Evolutionary conservation across 2,888 invertebrate species (phyloP).

Genomic region (Ormyrus rosae): DNA sequence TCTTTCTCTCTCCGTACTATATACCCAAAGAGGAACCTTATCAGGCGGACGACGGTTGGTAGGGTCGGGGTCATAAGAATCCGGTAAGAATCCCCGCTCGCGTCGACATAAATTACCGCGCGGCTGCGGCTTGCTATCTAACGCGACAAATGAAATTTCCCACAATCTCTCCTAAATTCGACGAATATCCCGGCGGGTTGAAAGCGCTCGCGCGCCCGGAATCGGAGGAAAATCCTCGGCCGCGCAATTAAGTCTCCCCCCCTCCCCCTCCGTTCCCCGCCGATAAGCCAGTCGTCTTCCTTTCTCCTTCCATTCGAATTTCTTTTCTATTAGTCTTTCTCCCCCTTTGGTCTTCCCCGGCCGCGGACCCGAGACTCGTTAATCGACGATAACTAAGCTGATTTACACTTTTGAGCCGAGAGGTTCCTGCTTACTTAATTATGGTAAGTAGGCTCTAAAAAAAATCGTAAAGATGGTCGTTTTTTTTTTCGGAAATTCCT

Average conservation of each 20-base stretch:
- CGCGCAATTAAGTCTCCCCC: slow-evolving; percentile 34
- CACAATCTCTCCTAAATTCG: slow-evolving; percentile 48
- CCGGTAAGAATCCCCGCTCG: slow-evolving; percentile 10
- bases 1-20: no score
- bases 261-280: background rate
- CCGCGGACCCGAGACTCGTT: background rate
- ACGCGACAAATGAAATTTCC: slow-evolving; percentile 53
- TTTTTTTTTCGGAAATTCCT: background rate
- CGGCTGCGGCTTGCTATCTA: slow-evolving; percentile 24
- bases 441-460: no score
- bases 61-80: slow-evolving; percentile 16
- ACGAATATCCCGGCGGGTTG: slow-evolving; percentile 19
- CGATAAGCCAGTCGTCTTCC: slow-evolving; percentile 23
- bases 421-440: no score
- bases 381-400: background rate
- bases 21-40: background rate
- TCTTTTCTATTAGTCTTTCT: background rate
- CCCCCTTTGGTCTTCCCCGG: background rate
- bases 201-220: slow-evolving; percentile 18
- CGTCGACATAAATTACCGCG: slow-evolving; percentile 35
- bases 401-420: background rate
- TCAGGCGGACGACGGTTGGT: background rate
- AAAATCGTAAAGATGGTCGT: background rate
- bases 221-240: slow-evolving; percentile 27
- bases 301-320: background rate